Evolutionary conservation across 2,888 invertebrate genomes (phyloP).

Genomic region (Zaprionus bogoriensis): DNA sequence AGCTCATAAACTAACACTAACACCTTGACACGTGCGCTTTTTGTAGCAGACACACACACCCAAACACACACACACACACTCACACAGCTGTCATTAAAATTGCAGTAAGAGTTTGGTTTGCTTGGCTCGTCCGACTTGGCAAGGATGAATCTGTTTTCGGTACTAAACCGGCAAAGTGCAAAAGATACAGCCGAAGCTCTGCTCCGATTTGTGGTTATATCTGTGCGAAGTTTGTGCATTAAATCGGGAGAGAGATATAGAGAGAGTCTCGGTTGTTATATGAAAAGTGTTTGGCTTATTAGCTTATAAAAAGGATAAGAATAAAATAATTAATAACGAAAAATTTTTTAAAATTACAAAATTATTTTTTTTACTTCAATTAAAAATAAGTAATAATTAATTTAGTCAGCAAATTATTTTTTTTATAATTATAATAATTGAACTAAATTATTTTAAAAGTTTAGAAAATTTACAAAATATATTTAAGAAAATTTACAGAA

Average conservation of each 20-base stretch:
- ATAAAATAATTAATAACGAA: no score
- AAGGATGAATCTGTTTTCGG: constrained; percentile 51
- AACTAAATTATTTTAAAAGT: not conserved
- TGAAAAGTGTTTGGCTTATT: no score
- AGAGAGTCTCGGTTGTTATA: no score
- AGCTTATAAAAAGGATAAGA: no score
- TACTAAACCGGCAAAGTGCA: constrained; percentile 22
- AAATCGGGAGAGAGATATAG: no score
- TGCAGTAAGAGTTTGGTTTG: constrained; percentile 73
- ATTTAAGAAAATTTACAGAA: no score
- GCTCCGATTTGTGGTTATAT: not conserved
- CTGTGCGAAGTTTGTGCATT: no score
- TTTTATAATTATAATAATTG: not conserved
- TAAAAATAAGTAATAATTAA: no score
- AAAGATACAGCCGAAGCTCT: constrained; percentile 25
- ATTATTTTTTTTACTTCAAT: no score
- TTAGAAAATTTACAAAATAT: no score
- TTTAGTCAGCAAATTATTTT: no score
- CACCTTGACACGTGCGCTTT: constrained; percentile 78
- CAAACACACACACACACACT: constrained; percentile 9
- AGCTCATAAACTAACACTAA: constrained; percentile 80
- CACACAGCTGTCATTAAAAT: constrained; percentile 74
- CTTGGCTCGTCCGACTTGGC: constrained; percentile 54
- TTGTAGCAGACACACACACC: constrained; percentile 46
- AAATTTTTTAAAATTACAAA: no score